Conservation (phyloP, 1,140 invertebrate genomes). For the Trichogramma pretiosum region DNA sequence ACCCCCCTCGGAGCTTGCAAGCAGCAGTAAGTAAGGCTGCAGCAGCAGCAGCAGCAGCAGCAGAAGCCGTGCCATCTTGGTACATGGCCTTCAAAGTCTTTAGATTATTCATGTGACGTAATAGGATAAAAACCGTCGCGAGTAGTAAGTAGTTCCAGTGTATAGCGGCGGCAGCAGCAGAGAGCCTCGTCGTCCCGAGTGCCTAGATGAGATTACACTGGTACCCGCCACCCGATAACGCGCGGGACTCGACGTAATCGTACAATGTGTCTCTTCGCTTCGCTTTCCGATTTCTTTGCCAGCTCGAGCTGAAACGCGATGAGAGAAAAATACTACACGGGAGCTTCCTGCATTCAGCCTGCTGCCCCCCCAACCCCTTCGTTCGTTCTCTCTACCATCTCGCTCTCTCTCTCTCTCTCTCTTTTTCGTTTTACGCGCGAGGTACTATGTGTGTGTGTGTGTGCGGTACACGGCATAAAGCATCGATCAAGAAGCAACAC, state of each 20-base stretch:
- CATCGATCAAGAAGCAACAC: too few species aligned
- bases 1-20: too few species aligned
- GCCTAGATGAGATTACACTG: conserved; percentile 43
- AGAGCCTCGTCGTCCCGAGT: conserved; percentile 23
- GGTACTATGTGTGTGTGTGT: neutral
- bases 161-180: neutral
- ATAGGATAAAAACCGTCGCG: conserved; percentile 46
- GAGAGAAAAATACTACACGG: too few species aligned
- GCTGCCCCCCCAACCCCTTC: too few species aligned
- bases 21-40: too few species aligned
- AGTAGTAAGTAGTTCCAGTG: neutral
- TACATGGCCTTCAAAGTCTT: conserved; percentile 34
- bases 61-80: conserved; percentile 20
- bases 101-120: conserved; percentile 47
- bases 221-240: conserved; percentile 31
- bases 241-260: conserved; percentile 33
- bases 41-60: neutral
- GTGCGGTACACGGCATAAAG: too few species aligned
- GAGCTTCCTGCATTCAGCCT: too few species aligned
- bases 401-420: conserved; percentile 14
- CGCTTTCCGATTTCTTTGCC: too few species aligned
- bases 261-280: conserved; percentile 19
- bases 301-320: too few species aligned
- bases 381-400: conserved; percentile 13
- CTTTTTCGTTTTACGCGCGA: conserved; percentile 5